Percentiles rank a stretch among this genome's conserved stretches.
These are phyloP conservation scores for Pemphredon lugubris DNA, from an alignment of 2,888 invertebrate genomes.

Conservation along the genomic window DNA sequence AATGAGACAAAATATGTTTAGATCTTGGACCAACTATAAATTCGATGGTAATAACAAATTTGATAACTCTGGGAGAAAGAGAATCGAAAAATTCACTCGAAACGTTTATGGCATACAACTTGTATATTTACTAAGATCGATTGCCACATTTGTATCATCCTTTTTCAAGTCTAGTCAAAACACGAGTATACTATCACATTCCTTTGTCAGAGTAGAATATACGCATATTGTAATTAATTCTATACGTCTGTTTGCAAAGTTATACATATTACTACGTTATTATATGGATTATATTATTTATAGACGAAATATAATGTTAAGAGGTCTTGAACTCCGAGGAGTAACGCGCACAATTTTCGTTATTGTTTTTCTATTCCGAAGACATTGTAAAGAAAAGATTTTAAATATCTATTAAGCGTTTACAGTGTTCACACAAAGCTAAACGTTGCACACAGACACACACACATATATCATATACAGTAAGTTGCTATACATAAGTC, in stretches of 20 bases:
- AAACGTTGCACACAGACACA: slow-evolving; percentile 23
- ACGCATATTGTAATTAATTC: slow-evolving; percentile 19
- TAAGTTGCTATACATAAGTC: slow-evolving; percentile 8
- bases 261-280: slow-evolving; percentile 18
- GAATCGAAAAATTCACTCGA: slow-evolving; percentile 17
- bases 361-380: slow-evolving; percentile 27
- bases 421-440: slow-evolving; percentile 4
- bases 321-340: slow-evolving; percentile 26
- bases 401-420: slow-evolving; percentile 20
- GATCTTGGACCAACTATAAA: slow-evolving; percentile 69
- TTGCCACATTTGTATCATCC: slow-evolving; percentile 40
- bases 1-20: slow-evolving; percentile 53
- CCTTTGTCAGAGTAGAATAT: slow-evolving; percentile 43
- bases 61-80: slow-evolving; percentile 4
- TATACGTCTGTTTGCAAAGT: slow-evolving; percentile 31
- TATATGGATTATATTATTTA: slow-evolving; percentile 31
- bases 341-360: slow-evolving; percentile 55
- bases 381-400: background rate
- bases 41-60: slow-evolving; percentile 49
- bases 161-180: slow-evolving; percentile 61
- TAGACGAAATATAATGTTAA: slow-evolving; percentile 22
- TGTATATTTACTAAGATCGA: slow-evolving; percentile 45
- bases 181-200: slow-evolving; percentile 48
- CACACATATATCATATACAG: no score
- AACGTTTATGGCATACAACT: slow-evolving; percentile 47